Evolutionary conservation across 2,888 invertebrate genomes (phyloP), one percentile per base, ranked within the genome.

Genomic region (Chrysodeixis includens): DNA sequence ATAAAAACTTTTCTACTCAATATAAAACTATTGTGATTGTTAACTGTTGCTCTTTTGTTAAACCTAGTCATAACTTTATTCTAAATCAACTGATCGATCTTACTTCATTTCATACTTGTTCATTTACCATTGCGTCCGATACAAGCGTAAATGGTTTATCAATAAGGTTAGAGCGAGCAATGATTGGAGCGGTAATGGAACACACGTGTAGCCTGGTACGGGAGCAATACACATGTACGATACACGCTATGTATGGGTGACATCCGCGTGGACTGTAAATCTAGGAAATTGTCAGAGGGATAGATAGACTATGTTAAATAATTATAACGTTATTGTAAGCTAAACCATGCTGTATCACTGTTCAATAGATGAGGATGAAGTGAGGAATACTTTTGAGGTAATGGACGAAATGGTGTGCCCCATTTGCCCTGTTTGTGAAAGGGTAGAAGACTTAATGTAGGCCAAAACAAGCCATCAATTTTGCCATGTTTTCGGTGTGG

Each of bases 121-220:
- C 10, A 2, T 7, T 49, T 3, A 49, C 10, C 46, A 18, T 40
- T n/a, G 40, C 40, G 5, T 40, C 14, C 40, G 0, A 6, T 40
- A 40, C n/a, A 35, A n/a, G 35, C n/a, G 14, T 6, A 40, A 40
- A n/a, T n/a, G 14, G n/a, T n/a, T 40, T n/a, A n/a, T 40, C 40
- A n/a, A 40, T 40, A 6, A n/a, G n/a, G 40, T 40, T 40, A 40
- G n/a, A 40, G n/a, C 40, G 40, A 40, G 40, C 40, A 40, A 40
- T 40, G 40, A 40, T 40, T 40, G 40, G 40, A 14, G 1, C 40
- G n/a, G n/a, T 40, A 40, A 40, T 40, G 40, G n/a, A 40, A 40
- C 5, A 40, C n/a, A n/a, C 40, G 40, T 40, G 40, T 40, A 40
- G 35, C 35, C 12, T 14, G 40, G n/a, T n/a, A 40, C 6, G 40